phyloP scores from a whole-genome alignment of 2,113 vertebrate genomes.

The Sphyrna mokarran region DNA sequence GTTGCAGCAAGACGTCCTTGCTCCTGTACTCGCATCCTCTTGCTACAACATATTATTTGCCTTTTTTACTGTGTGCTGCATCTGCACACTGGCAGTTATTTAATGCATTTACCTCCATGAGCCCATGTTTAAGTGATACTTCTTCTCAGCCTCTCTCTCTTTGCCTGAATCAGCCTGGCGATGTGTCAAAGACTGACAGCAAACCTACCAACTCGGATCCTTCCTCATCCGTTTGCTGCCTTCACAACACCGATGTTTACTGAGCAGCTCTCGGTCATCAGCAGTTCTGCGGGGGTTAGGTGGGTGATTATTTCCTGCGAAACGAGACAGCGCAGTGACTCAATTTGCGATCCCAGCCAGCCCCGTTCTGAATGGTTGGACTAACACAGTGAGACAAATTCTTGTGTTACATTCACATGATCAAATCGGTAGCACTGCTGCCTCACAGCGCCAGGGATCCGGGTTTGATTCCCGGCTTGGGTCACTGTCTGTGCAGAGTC shows the following conservation, averaged over 20 bases:
- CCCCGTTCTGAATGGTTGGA: not conserved
- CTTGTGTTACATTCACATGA: no score
- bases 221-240: not conserved
- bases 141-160: not conserved
- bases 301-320: not conserved
- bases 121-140: not conserved
- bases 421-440: not conserved
- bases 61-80: no score
- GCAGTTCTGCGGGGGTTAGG: not conserved
- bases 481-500: no score
- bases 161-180: not conserved
- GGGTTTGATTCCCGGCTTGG: no score
- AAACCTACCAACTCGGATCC: no score
- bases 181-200: not conserved
- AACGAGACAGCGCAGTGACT: not conserved
- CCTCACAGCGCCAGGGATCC: no score
- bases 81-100: not conserved
- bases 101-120: not conserved
- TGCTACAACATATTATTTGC: no score
- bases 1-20: no score
- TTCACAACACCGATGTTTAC: not conserved
- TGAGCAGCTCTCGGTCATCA: not conserved
- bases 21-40: no score
- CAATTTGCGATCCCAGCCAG: not conserved
- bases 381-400: not conserved